phyloP scores from a whole-genome alignment of 2,888 invertebrate species.

The Drosophila kuntzei region DNA sequence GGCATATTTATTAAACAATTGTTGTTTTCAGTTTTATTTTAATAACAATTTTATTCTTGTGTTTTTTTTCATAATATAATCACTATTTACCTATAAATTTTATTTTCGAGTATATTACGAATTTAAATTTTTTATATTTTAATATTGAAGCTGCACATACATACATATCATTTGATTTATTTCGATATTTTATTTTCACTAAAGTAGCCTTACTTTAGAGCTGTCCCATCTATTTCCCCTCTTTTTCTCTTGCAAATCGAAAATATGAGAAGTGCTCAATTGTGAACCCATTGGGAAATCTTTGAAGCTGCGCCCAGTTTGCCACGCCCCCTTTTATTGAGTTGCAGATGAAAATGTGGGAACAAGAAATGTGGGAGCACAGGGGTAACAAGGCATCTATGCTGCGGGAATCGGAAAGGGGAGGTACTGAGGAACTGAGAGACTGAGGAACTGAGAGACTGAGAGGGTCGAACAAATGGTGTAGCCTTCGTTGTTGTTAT shows the following conservation, averaged over 20 bases:
- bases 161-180: slow-evolving; percentile 12
- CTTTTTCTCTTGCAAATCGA: slow-evolving; percentile 32
- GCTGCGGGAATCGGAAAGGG: neutral
- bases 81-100: neutral
- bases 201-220: slow-evolving; percentile 14
- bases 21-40: too few species aligned
- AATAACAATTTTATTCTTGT: too few species aligned
- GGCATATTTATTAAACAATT: too few species aligned
- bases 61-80: neutral
- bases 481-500: slow-evolving; percentile 19
- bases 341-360: slow-evolving; percentile 31
- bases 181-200: neutral
- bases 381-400: slow-evolving; percentile 32
- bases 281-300: slow-evolving; percentile 36
- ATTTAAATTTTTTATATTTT: too few species aligned
- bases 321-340: slow-evolving; percentile 9
- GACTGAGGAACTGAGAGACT: neutral
- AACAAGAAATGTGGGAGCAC: slow-evolving; percentile 17
- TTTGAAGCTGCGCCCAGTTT: slow-evolving; percentile 29
- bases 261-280: slow-evolving; percentile 48
- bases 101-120: too few species aligned
- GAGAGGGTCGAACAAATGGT: slow-evolving; percentile 33
- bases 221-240: neutral
- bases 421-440: too few species aligned
- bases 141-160: too few species aligned